A percentile compares a stretch with the other conserved stretches of the same genome.
These are phyloP conservation scores for Sphaeramia orbicularis DNA, from an alignment of 2,797 vertebrate species.

Conservation along the genomic window DNA sequence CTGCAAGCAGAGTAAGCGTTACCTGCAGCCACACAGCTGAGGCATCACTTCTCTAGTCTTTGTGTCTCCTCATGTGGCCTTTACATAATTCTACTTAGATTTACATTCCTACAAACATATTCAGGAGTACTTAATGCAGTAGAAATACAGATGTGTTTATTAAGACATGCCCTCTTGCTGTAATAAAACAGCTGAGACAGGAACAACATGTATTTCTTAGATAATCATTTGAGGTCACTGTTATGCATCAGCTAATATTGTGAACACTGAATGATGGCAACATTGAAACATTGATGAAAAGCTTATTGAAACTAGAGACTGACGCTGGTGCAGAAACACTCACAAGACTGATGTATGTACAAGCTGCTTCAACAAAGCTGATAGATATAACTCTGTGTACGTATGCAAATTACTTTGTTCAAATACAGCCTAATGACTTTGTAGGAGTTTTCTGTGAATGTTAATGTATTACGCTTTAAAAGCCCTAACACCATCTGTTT, in stretches of 20 bases:
- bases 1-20: slow-evolving; percentile 18
- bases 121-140: neutral
- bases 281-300: neutral
- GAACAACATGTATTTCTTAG: neutral
- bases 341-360: slow-evolving; percentile 9
- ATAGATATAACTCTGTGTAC: neutral
- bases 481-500: neutral
- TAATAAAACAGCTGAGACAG: slow-evolving; percentile 10
- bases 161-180: neutral
- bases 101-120: no score
- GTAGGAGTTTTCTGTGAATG: neutral
- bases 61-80: slow-evolving; percentile 8
- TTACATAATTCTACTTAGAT: neutral
- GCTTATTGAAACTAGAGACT: neutral
- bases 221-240: neutral
- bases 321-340: slow-evolving; percentile 16
- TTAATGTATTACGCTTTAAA: neutral
- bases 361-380: slow-evolving; percentile 11
- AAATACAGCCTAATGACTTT: slow-evolving; percentile 4
- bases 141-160: neutral
- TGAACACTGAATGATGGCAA: neutral
- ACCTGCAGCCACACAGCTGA: slow-evolving; percentile 36
- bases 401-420: neutral
- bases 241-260: neutral
- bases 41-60: slow-evolving; percentile 3